Conservation (phyloP, 30 jellyfish, hydroid and myxozoan genomes). For the Pelagia noctiluca region DNA sequence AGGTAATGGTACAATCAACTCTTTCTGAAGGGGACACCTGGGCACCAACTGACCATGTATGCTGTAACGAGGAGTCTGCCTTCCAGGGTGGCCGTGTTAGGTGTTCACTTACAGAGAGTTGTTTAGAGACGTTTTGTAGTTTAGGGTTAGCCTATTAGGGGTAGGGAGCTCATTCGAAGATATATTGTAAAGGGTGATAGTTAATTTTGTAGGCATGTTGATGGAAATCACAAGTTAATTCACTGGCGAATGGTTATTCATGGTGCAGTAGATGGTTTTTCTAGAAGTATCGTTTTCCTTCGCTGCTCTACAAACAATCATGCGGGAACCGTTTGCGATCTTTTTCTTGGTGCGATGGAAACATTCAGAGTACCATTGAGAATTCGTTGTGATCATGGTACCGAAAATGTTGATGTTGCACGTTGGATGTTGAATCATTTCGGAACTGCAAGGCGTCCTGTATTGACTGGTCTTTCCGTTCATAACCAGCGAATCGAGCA, state of each 20-base stretch:
- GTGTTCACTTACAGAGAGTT: too few species aligned
- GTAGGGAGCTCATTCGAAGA: too few species aligned
- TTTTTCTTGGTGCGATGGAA: conserved; percentile 19
- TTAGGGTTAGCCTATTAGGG: too few species aligned
- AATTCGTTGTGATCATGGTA: conserved; percentile 35
- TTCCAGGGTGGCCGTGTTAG: too few species aligned
- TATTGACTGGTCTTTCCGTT: conserved; percentile 55
- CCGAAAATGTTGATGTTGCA: conserved; percentile 32
- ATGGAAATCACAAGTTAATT: conserved; percentile 58
- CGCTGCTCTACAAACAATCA: conserved; percentile 31
- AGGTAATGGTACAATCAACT: too few species aligned
- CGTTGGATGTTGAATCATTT: conserved; percentile 24
- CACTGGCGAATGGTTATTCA: conserved; percentile 58
- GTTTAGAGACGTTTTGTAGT: too few species aligned
- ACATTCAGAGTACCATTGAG: conserved; percentile 16
- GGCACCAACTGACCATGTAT: too few species aligned
- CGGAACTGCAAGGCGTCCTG: conserved; percentile 35
- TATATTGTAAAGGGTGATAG: too few species aligned
- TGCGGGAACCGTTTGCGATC: conserved; percentile 29
- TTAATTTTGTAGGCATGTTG: too few species aligned
- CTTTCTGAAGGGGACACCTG: too few species aligned
- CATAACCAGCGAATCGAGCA: conserved; percentile 55
- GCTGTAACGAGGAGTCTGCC: too few species aligned
- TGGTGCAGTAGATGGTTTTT: conserved; percentile 21
- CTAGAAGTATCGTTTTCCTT: conserved; percentile 19